Evolutionary conservation across 2,113 vertebrate species (phyloP).

Genomic region (Pseudonaja textilis): DNA sequence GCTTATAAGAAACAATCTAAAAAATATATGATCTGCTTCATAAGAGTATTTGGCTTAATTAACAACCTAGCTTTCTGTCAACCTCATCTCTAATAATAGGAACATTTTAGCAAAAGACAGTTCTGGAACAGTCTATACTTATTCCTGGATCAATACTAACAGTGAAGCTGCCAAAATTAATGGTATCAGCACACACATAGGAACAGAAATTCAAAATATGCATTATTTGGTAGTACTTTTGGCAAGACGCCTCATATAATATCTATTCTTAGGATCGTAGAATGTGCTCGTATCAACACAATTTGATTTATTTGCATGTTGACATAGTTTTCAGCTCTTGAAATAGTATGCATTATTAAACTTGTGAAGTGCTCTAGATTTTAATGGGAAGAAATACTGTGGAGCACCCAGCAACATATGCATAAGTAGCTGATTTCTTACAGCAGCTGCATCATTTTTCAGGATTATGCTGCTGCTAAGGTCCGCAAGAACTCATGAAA

Average conservation of each 20-base stretch:
- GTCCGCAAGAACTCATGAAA: neutral
- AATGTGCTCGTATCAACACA: fast-evolving
- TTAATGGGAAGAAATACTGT: neutral
- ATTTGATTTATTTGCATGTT: fast-evolving
- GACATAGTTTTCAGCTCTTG: fast-evolving
- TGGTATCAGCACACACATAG: neutral
- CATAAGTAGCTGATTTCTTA: neutral
- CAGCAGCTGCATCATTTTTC: neutral
- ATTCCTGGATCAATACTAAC: neutral
- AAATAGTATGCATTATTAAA: neutral
- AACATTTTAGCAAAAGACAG: fast-evolving
- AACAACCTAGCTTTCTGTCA: fast-evolving
- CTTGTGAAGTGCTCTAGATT: neutral
- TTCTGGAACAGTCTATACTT: fast-evolving
- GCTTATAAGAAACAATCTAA: conserved; percentile 42
- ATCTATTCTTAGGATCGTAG: neutral
- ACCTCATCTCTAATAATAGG: neutral
- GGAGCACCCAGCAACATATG: neutral
- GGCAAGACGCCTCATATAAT: neutral
- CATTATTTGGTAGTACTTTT: neutral
- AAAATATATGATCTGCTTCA: conserved; percentile 24
- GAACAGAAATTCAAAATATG: neutral
- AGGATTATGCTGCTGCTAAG: neutral
- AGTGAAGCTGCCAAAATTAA: neutral
- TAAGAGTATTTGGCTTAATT: conserved; percentile 11